Evolutionary conservation across 2,113 vertebrate genomes (phyloP).

Genomic region (Lanius collurio): DNA sequence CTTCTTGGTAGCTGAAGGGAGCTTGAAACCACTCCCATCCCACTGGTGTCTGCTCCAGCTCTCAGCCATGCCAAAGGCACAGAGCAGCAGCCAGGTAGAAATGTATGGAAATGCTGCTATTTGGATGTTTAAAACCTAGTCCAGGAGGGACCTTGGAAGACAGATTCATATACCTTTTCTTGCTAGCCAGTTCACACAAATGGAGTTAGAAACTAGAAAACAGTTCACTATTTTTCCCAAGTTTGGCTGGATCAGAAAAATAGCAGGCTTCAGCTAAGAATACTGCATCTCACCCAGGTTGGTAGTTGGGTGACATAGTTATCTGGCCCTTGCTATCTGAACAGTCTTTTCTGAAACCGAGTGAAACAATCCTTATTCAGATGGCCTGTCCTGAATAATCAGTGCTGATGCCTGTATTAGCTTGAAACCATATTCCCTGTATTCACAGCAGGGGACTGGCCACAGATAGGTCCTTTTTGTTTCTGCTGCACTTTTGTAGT

Average conservation of each 20-base stretch:
- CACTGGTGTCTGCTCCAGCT: background rate
- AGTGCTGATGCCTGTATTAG: accelerated
- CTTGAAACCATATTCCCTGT: background rate
- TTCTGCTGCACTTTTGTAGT: background rate
- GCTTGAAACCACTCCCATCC: background rate
- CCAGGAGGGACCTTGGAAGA: background rate
- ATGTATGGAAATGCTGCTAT: background rate
- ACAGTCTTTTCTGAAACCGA: background rate
- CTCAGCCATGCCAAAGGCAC: background rate
- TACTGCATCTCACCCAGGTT: background rate
- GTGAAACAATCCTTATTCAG: background rate
- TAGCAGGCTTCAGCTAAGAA: background rate
- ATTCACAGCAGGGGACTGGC: background rate
- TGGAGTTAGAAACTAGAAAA: background rate
- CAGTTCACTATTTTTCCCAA: background rate
- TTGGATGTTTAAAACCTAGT: background rate
- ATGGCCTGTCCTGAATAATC: background rate
- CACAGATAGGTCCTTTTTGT: background rate
- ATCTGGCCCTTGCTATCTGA: background rate
- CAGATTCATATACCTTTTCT: background rate
- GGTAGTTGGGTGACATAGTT: background rate
- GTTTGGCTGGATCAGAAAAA: background rate
- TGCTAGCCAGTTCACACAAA: background rate
- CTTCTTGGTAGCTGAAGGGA: background rate
- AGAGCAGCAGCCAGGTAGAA: background rate